These are phyloP conservation scores for Phallusia fumigata DNA, from an alignment of 23 tunicate genomes.

Conservation along the genomic window DNA sequence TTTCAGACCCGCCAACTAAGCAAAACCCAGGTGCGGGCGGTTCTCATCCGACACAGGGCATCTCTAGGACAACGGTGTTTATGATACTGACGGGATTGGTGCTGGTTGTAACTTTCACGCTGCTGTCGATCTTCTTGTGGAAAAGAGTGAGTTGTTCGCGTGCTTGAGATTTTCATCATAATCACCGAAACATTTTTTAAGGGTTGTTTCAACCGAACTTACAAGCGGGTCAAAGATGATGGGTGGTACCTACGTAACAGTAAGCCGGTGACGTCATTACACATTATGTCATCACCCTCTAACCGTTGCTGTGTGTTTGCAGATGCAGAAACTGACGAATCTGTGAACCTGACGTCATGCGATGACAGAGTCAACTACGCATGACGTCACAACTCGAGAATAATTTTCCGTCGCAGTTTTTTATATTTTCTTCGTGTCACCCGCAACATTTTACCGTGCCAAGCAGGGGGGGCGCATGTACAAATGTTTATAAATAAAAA, in stretches of 20 bases:
- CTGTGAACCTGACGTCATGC: conserved; percentile 45
- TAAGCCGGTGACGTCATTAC: not conserved
- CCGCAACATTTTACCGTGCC: not conserved
- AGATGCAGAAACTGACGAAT: conserved; percentile 22
- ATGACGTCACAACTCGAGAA: not conserved
- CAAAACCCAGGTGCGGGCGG: not conserved
- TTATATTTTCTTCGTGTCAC: no score
- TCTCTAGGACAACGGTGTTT: not conserved
- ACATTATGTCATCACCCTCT: not conserved
- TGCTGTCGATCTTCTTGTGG: not conserved
- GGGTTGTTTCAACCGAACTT: not conserved
- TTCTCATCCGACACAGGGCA: not conserved
- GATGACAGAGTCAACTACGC: conserved; percentile 27
- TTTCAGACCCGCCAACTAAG: not conserved
- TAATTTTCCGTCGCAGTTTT: not conserved
- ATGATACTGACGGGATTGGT: not conserved
- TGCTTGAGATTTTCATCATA: no score
- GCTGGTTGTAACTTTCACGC: not conserved
- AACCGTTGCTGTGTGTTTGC: not conserved
- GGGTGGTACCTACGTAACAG: conserved; percentile 20
- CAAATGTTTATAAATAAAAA: not conserved
- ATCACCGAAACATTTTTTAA: not conserved
- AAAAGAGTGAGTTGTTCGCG: not conserved
- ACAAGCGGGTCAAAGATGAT: conserved; percentile 10
- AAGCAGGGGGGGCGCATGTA: not conserved